Conservation (phyloP, 2,888 invertebrate genomes). For the Tinea pellionella region DNA sequence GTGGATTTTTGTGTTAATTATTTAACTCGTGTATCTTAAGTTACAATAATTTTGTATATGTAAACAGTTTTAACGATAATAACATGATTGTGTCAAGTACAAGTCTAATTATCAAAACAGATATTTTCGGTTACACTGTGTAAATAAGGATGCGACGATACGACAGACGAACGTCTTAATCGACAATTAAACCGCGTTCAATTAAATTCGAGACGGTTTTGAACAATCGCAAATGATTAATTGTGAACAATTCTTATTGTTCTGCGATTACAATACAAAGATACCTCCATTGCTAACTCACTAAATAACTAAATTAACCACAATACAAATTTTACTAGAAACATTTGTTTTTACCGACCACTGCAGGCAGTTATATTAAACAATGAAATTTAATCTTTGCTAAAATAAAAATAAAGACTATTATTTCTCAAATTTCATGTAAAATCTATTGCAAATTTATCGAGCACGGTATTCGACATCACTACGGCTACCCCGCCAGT, state of each 20-base stretch:
- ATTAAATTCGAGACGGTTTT: not conserved
- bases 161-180: not conserved
- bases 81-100: not conserved
- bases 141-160: not conserved
- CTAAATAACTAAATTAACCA: too few species aligned
- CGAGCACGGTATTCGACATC: not conserved
- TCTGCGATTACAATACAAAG: not conserved
- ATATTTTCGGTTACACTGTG: not conserved
- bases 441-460: too few species aligned
- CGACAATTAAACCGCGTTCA: not conserved
- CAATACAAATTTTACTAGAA: too few species aligned
- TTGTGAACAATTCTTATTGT: not conserved
- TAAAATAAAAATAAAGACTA: not conserved
- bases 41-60: too few species aligned
- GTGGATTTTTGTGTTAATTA: too few species aligned
- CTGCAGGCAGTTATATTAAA: too few species aligned
- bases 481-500: constrained; percentile 12
- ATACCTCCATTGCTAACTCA: not conserved
- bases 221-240: not conserved
- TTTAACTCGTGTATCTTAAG: too few species aligned
- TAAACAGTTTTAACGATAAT: not conserved
- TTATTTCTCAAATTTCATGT: too few species aligned
- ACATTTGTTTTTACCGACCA: too few species aligned
- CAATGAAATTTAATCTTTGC: not conserved
- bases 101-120: not conserved